Base-by-base conservation (phyloP, 2,797 vertebrate species). In the Esox lucius region DNA sequence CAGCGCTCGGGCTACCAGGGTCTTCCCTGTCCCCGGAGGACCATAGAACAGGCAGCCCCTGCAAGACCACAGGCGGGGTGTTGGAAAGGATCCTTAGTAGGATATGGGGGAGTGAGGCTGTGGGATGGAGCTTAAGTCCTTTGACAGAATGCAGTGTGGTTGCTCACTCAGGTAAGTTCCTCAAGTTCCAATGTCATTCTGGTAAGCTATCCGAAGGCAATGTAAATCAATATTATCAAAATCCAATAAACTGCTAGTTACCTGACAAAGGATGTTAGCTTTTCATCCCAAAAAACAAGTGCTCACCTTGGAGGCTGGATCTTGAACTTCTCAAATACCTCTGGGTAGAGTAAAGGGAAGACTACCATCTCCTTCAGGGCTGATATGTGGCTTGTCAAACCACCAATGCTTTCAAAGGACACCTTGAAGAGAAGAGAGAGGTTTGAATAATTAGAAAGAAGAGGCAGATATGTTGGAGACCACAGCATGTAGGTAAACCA, bases 31-130 rank as follows among this genome's bases (percentile, higher is more conserved):
- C 73, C 98, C 98, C 2, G 98, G 97, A 67, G 96, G 96, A 0
- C 98, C 98, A 64, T 97, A 97, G 87, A 99, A 99, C 0, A 99
- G 89, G 86, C 97, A 99, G 67, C 98, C 97, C 86, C 98, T 99
- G 80, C 8, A 22, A 46, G 39, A 46, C 12, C 39, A 68, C 67
- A 68, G 6, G 53, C 16, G 22, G 2, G 22, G 56, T 24, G 24
- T 65, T 33, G 11, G 28, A 33, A 65, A 0, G 2, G 5, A 33
- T 19, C 62, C 62, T 17, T 33, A 15, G 5, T 33, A 65, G 62
- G n/a, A n/a, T n/a, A n/a, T 4, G 22, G 22, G 56, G 9, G 56
- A 16, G n/a, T 56, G 19, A 8, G 19, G 53, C 53, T 59, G n/a
- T 59, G 53, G 11, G 24, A n/a, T 64, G 62, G 62, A 16, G 24